Conservation (phyloP, 2,797 vertebrate species). For the Coluber constrictor region DNA sequence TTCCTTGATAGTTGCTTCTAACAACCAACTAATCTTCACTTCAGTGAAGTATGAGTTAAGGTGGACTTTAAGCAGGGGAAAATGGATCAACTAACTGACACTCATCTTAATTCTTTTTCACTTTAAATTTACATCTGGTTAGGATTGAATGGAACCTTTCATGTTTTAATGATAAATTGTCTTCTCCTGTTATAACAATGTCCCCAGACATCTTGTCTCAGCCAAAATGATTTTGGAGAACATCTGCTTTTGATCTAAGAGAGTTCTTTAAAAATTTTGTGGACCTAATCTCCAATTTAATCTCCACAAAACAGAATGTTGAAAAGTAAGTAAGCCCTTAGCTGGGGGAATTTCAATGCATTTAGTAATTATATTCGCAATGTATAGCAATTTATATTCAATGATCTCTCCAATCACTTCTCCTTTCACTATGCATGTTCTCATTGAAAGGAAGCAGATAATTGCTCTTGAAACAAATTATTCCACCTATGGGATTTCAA, state of each 20-base stretch:
- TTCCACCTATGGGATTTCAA: conserved; percentile 48
- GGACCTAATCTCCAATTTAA: conserved; percentile 75
- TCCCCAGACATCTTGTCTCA: conserved; percentile 72
- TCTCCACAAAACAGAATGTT: conserved; percentile 67
- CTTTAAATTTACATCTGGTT: conserved; percentile 86
- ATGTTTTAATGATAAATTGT: conserved; percentile 82
- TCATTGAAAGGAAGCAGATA: conserved; percentile 40
- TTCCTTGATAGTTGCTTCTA: conserved; percentile 67
- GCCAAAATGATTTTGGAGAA: conserved; percentile 74
- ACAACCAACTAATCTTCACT: conserved; percentile 69
- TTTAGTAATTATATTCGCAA: conserved; percentile 50
- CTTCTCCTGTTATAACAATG: conserved; percentile 74
- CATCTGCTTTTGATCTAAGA: conserved; percentile 82
- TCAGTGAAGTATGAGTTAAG: conserved; percentile 68
- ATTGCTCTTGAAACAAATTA: conserved; percentile 48
- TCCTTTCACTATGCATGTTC: conserved; percentile 36
- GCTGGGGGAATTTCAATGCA: conserved; percentile 53
- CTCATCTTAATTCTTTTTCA: conserved; percentile 64
- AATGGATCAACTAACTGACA: conserved; percentile 77
- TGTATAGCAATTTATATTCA: conserved; percentile 40
- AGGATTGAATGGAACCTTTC: conserved; percentile 89
- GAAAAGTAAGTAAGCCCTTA: conserved; percentile 64
- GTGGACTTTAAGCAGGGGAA: conserved; percentile 71
- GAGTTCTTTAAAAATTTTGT: conserved; percentile 70
- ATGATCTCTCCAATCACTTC: conserved; percentile 28